A percentile compares a stretch with the other conserved stretches of the same genome.
Evolutionary conservation across 2,797 vertebrate genomes (phyloP).

Genomic region (Etheostoma perlongum): DNA sequence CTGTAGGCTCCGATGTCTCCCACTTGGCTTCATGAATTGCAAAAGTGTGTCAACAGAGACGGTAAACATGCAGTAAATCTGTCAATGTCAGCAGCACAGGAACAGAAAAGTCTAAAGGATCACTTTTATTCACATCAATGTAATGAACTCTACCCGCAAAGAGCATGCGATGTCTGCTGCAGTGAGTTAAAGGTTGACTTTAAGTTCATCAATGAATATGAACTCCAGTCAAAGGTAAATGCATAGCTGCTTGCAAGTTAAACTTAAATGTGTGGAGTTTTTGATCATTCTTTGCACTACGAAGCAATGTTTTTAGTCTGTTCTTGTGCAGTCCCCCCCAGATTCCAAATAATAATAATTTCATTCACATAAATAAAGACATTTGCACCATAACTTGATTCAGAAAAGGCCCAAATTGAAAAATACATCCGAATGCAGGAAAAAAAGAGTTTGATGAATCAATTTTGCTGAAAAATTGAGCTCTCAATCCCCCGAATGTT

Average conservation of each 20-base stretch:
- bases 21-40: slow-evolving; percentile 18
- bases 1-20: slow-evolving; percentile 26
- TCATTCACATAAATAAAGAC: too few relatives aligned
- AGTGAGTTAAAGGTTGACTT: not conserved
- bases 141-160: not conserved
- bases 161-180: slow-evolving; percentile 1
- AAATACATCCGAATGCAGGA: too few relatives aligned
- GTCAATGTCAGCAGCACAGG: slow-evolving; percentile 24
- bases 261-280: not conserved
- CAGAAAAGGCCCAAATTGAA: too few relatives aligned
- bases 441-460: too few relatives aligned
- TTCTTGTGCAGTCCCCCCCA: not conserved
- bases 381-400: too few relatives aligned
- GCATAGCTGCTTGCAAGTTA: not conserved
- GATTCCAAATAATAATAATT: too few relatives aligned
- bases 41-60: slow-evolving; percentile 25
- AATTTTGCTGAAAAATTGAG: too few relatives aligned
- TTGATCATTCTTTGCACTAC: not conserved
- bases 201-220: not conserved
- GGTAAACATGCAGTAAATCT: slow-evolving; percentile 29
- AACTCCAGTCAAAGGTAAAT: not conserved
- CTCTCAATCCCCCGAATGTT: too few relatives aligned
- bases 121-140: slow-evolving; percentile 27
- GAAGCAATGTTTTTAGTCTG: not conserved
- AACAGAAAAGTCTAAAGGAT: slow-evolving; percentile 25